Evolutionary conservation across 2,888 invertebrate species (phyloP).

Genomic region (Tetanocera ferruginea): DNA sequence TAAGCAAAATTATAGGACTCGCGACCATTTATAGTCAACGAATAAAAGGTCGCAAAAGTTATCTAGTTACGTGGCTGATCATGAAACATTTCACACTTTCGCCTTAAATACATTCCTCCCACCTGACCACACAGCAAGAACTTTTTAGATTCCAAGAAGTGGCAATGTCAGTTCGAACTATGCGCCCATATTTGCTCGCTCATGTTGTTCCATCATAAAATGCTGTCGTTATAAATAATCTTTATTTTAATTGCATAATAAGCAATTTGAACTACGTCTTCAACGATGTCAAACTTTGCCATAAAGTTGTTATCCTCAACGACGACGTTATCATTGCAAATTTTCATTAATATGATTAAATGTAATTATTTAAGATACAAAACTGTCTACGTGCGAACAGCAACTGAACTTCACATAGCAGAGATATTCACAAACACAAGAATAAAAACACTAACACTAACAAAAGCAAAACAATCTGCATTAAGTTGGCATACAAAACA

Average conservation of each 20-base stretch:
- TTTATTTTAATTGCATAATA: slow-evolving; percentile 30
- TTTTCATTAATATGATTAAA: slow-evolving; percentile 48
- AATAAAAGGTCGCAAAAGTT: background rate
- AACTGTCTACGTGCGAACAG: slow-evolving; percentile 45
- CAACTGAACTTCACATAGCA: background rate
- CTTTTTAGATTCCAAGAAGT: background rate
- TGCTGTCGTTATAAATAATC: slow-evolving; percentile 16
- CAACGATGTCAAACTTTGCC: background rate
- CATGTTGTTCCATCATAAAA: background rate
- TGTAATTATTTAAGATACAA: slow-evolving; percentile 48
- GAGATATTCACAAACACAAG: background rate
- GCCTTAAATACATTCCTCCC: background rate
- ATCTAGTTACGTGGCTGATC: background rate
- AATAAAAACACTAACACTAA: background rate
- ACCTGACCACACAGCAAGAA: slow-evolving; percentile 9
- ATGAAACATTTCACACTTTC: background rate
- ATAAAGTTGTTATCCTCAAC: slow-evolving; percentile 1
- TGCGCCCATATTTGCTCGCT: background rate
- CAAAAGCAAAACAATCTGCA: slow-evolving; percentile 1
- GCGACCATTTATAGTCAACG: no score
- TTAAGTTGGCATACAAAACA: slow-evolving; percentile 5
- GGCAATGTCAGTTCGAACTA: background rate
- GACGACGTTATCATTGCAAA: slow-evolving; percentile 39
- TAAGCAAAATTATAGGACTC: no score
- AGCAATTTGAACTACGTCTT: slow-evolving; percentile 10